These are phyloP conservation scores for Stenichneumon culpator DNA, from an alignment of 2,888 invertebrate species.

Conservation along the genomic window DNA sequence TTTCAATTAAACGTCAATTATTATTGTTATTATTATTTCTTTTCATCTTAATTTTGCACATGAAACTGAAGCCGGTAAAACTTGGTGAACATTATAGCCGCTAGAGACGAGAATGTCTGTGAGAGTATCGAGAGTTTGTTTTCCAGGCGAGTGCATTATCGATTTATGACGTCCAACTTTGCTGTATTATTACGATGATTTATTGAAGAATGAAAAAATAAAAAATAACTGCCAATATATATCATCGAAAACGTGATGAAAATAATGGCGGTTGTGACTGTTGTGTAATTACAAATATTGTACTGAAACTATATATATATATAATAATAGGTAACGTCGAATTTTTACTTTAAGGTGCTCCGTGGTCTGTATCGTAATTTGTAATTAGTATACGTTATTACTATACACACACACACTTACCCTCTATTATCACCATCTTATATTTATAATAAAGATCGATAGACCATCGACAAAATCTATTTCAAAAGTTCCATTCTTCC, in stretches of 20 bases:
- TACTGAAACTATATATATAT: slow-evolving; percentile 27
- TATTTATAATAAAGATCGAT: slow-evolving; percentile 67
- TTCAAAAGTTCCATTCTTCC: slow-evolving; percentile 3
- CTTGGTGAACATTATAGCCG: slow-evolving; percentile 39
- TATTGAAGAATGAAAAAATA: slow-evolving; percentile 21
- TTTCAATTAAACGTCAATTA: slow-evolving; percentile 67
- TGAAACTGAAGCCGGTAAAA: slow-evolving; percentile 40
- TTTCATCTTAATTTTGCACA: slow-evolving; percentile 57
- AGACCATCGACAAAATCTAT: slow-evolving; percentile 42
- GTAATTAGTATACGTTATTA: slow-evolving; percentile 49
- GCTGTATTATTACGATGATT: slow-evolving; percentile 47
- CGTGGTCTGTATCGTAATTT: slow-evolving; percentile 50
- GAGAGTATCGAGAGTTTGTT: slow-evolving; percentile 50
- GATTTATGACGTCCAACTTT: slow-evolving; percentile 48
- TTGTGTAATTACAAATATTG: slow-evolving; percentile 46
- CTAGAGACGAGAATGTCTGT: slow-evolving; percentile 41
- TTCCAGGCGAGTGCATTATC: slow-evolving; percentile 52
- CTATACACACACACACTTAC: slow-evolving; percentile 42
- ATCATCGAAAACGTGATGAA: slow-evolving; percentile 27
- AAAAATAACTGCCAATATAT: slow-evolving; percentile 47
- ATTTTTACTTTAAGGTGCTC: slow-evolving; percentile 53
- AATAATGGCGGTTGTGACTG: slow-evolving; percentile 41
- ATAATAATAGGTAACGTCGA: slow-evolving; percentile 18
- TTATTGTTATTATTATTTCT: slow-evolving; percentile 14
- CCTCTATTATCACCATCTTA: slow-evolving; percentile 60